Base-by-base conservation (phyloP, 2,797 vertebrate genomes). In the Acridotheres tristis region DNA sequence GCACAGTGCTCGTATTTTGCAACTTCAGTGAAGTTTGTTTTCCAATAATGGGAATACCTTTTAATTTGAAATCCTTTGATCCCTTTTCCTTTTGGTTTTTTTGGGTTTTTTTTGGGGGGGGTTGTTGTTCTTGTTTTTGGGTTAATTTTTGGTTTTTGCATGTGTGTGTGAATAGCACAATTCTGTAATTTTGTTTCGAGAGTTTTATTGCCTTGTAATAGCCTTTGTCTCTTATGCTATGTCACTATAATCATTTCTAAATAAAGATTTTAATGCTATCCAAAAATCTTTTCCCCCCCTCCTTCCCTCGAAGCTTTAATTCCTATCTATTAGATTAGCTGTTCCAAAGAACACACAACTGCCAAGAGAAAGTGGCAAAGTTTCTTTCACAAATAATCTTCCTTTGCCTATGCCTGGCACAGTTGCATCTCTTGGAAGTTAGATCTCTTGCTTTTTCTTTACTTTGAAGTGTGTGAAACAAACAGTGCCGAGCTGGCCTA, bases 201-300 rank as follows among this genome's bases (percentile, higher is more conserved):
- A 66, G 6, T n/a, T 42, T 69, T 38, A 48, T 22, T 36, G 51
- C 42, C n/a, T 43, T 54, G 12, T 26, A 51, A 47, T 3, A 82
- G 36, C 14, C 22, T 16, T 61, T 13, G 25, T 68, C 13, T 34
- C 36, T 32, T 47, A 25, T 5, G 26, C 22, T 68, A 7, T 32
- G 20, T 29, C 69, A 78, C 48, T 59, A 48, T 59, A 48, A 32
- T 26, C 1, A 32, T 42, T 85, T 38, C 13, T 48, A 91, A 65
- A 61, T 30, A 82, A 66, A 51, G 13, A 40, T 17, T 65, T 75
- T 45, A 67, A 32, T 58, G 26, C 10, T 51, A 43, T 20, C 5
- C 8, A 59, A 79, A 92, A 73, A 69, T 16, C 7, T 78, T 8
- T 51, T 17, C 2, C 6, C 5, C 8, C 1, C 0, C 10, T 10